A percentile compares a stretch with the other conserved stretches of the same genome.
Conservation (phyloP, 1,140 invertebrate species). For the Drosophila azteca region DNA sequence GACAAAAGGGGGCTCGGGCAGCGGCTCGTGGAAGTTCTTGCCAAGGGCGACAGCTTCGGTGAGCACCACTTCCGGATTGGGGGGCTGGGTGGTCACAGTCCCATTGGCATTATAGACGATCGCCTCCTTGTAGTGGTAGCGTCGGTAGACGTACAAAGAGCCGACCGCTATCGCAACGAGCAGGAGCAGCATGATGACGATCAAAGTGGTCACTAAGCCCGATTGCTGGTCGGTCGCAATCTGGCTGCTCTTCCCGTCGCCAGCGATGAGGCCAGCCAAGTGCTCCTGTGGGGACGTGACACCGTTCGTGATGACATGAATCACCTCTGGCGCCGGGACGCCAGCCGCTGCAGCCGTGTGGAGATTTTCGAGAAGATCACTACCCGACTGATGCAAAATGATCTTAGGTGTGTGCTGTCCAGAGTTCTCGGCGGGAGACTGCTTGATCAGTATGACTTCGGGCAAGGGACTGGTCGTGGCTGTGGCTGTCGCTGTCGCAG, state of each 20-base stretch:
- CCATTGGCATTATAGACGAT: constrained; percentile 63
- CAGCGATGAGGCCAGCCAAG: constrained; percentile 64
- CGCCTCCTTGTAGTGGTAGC: constrained; percentile 69
- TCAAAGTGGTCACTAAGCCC: constrained; percentile 62
- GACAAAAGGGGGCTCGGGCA: constrained; percentile 57
- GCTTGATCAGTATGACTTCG: constrained; percentile 79
- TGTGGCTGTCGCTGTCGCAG: no score
- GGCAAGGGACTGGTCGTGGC: constrained; percentile 57
- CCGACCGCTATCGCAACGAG: constrained; percentile 59
- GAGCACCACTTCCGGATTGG: constrained; percentile 52
- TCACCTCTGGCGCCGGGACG: constrained; percentile 66
- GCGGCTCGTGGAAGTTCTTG: constrained; percentile 73
- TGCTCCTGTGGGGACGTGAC: constrained; percentile 47
- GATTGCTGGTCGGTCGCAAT: constrained; percentile 58
- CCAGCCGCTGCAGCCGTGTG: constrained; percentile 60
- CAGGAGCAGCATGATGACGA: constrained; percentile 68
- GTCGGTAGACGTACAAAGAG: constrained; percentile 73
- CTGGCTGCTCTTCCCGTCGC: constrained; percentile 40
- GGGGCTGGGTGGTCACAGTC: constrained; percentile 30
- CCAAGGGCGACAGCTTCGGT: constrained; percentile 52
- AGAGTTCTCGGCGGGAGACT: constrained; percentile 45
- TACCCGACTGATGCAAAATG: constrained; percentile 74
- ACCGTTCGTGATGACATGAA: constrained; percentile 77
- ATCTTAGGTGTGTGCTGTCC: constrained; percentile 70
- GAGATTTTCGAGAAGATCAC: constrained; percentile 67